These are phyloP conservation scores for Pheucticus melanocephalus DNA, from an alignment of 2,113 vertebrate genomes.

Conservation along the genomic window DNA sequence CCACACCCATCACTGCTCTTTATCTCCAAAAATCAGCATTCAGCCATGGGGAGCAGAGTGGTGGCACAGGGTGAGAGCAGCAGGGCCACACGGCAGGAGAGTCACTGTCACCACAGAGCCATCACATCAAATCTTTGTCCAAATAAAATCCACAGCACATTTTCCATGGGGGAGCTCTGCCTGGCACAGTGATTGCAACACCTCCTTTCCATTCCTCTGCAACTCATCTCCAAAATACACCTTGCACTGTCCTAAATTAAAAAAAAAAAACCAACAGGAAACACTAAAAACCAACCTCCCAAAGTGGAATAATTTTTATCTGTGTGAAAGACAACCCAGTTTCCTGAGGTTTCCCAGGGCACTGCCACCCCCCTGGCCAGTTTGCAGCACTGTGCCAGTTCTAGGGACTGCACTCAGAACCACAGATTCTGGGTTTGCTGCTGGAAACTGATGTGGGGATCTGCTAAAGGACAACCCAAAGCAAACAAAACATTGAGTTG, in stretches of 20 bases:
- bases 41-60: background rate
- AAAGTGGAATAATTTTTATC: accelerated
- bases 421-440: background rate
- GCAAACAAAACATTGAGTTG: background rate
- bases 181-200: background rate
- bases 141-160: background rate
- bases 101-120: background rate
- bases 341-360: background rate
- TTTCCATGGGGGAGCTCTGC: background rate
- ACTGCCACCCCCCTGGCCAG: background rate
- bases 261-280: background rate
- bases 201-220: background rate
- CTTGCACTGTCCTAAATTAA: background rate
- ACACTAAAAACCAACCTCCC: background rate
- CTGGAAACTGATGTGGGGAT: background rate
- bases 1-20: background rate
- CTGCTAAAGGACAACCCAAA: background rate
- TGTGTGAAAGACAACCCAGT: background rate
- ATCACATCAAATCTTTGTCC: background rate
- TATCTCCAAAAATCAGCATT: background rate
- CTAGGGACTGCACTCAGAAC: background rate
- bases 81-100: background rate
- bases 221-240: background rate
- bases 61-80: background rate
- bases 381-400: background rate